Conservation (phyloP, 2,113 vertebrate species). For the Prolemur simus region DNA sequence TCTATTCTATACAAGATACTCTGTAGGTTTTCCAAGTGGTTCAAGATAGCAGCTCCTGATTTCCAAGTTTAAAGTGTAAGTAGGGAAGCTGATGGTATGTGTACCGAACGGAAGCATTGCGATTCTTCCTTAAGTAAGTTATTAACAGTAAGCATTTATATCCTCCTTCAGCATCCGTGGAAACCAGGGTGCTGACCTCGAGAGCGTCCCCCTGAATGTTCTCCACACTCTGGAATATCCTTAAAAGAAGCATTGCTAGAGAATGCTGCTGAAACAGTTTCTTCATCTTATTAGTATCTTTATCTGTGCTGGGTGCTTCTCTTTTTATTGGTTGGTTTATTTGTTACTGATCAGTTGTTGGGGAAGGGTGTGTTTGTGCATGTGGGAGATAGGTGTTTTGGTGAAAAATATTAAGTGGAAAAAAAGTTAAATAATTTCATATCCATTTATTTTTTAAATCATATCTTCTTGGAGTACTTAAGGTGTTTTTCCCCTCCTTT, state of each 20-base stretch:
- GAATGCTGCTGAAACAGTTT: neutral
- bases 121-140: neutral
- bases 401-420: neutral
- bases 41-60: neutral
- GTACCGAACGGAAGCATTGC: too few relatives aligned
- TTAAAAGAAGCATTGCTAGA: neutral
- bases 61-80: neutral
- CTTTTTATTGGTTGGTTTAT: neutral
- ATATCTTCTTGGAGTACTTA: neutral
- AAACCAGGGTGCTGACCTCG: too few relatives aligned
- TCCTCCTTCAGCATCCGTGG: neutral
- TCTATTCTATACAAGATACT: neutral
- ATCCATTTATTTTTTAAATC: neutral
- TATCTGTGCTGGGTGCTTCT: neutral
- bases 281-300: neutral
- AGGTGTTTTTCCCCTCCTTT: neutral
- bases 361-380: neutral
- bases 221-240: neutral
- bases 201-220: neutral
- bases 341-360: neutral
- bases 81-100: neutral
- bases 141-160: too few relatives aligned
- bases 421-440: neutral
- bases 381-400: neutral
- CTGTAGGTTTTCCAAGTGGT: neutral